Evolutionary conservation across 2,797 vertebrate genomes (phyloP).

Genomic region (Periparus ater): DNA sequence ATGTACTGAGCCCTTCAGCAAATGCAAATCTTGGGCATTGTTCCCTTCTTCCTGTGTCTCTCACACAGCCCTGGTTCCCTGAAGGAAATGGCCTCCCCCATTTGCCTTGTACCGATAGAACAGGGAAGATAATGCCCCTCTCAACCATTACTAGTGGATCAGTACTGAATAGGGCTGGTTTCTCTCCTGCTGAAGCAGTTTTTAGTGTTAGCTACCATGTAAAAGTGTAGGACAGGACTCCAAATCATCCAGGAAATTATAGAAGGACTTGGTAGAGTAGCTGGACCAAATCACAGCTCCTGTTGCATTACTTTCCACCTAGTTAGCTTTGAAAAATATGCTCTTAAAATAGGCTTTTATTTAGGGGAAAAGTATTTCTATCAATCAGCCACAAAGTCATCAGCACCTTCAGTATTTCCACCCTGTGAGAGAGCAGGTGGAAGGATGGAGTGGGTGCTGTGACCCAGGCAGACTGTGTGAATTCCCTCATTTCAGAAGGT

Average conservation of each 20-base stretch:
- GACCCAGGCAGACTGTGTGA: background rate
- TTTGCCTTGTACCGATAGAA: background rate
- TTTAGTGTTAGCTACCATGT: background rate
- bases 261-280: background rate
- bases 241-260: background rate
- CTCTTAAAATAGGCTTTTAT: background rate
- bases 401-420: background rate
- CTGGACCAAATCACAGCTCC: background rate
- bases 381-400: background rate
- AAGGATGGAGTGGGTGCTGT: background rate
- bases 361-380: background rate
- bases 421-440: rapidly evolving
- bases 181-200: background rate
- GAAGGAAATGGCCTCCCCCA: background rate
- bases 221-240: background rate
- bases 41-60: background rate
- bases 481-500: background rate
- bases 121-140: background rate
- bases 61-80: background rate
- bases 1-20: conserved; percentile 41
- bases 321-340: background rate
- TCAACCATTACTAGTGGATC: background rate
- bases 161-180: background rate
- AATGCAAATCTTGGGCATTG: conserved; percentile 43
- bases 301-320: background rate